phyloP scores from a whole-genome alignment of 2,888 invertebrate species.

The Biston stratarius region DNA sequence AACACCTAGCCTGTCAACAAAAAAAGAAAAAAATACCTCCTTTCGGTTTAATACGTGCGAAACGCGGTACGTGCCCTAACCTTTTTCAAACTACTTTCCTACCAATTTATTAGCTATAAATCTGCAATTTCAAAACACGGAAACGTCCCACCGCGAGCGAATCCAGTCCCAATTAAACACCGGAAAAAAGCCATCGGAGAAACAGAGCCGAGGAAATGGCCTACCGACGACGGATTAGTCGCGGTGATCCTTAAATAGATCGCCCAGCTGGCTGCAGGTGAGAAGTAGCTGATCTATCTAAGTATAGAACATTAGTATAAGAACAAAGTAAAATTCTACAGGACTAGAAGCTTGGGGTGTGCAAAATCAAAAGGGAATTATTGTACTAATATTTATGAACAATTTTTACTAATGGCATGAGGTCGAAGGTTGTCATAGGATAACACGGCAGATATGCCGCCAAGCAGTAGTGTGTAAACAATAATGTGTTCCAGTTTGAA shows the following conservation, averaged over 20 bases:
- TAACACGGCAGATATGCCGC: too few relatives aligned
- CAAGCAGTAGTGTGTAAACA: too few relatives aligned
- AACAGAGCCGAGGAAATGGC: conserved; percentile 31
- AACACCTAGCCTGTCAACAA: too few relatives aligned
- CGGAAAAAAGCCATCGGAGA: conserved; percentile 42
- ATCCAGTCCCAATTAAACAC: conserved; percentile 38
- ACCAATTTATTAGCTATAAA: background rate
- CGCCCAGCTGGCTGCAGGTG: conserved; percentile 14
- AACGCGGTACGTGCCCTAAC: background rate
- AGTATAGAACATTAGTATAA: background rate
- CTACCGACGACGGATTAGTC: conserved; percentile 21
- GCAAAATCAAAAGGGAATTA: too few relatives aligned
- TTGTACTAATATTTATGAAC: too few relatives aligned
- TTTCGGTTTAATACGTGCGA: too few relatives aligned
- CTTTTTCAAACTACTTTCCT: background rate
- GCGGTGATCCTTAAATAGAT: conserved; percentile 46
- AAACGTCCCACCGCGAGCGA: conserved; percentile 22
- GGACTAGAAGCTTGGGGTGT: too few relatives aligned
- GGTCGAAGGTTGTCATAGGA: too few relatives aligned
- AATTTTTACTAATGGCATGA: too few relatives aligned
- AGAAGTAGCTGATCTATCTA: conserved; percentile 2
- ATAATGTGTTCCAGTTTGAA: too few relatives aligned
- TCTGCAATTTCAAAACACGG: conserved; percentile 23
- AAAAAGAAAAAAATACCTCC: too few relatives aligned
- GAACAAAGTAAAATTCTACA: background rate